phyloP scores from a whole-genome alignment of 2,888 invertebrate species.

The Campoplex nolae region DNA sequence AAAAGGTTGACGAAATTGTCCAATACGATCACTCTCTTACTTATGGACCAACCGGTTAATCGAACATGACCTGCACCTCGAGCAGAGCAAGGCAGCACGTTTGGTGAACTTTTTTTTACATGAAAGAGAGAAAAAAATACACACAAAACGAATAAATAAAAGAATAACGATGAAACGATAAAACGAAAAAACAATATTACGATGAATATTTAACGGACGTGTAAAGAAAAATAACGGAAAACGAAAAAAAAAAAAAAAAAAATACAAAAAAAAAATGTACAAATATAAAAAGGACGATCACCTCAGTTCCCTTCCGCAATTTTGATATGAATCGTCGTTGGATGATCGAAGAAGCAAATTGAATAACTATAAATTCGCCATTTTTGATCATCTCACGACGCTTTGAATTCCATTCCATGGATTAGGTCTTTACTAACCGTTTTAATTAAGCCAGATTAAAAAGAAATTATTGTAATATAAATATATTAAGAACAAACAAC shows the following conservation, averaged over 20 bases:
- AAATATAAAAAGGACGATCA: constrained; percentile 65
- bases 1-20: constrained; percentile 66
- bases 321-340: constrained; percentile 49
- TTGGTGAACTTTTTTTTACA: constrained; percentile 61
- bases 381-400: constrained; percentile 56
- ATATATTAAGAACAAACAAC: constrained; percentile 22
- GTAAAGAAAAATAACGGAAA: constrained; percentile 47
- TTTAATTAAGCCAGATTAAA: constrained; percentile 56
- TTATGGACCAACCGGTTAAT: constrained; percentile 74
- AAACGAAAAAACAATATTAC: constrained; percentile 38
- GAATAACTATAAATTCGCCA: neutral
- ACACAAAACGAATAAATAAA: constrained; percentile 31
- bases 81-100: constrained; percentile 74
- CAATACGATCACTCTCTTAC: constrained; percentile 73
- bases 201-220: constrained; percentile 62
- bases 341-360: constrained; percentile 46
- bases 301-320: constrained; percentile 67
- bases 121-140: constrained; percentile 34
- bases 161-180: constrained; percentile 38
- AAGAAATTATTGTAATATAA: constrained; percentile 8
- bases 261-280: constrained; percentile 32
- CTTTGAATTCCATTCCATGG: constrained; percentile 64
- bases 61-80: constrained; percentile 74
- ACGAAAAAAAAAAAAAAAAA: constrained; percentile 46
- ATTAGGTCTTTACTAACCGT: constrained; percentile 65